phyloP scores from a whole-genome alignment of 2,888 invertebrate genomes.

The Prenolepis imparis region DNA sequence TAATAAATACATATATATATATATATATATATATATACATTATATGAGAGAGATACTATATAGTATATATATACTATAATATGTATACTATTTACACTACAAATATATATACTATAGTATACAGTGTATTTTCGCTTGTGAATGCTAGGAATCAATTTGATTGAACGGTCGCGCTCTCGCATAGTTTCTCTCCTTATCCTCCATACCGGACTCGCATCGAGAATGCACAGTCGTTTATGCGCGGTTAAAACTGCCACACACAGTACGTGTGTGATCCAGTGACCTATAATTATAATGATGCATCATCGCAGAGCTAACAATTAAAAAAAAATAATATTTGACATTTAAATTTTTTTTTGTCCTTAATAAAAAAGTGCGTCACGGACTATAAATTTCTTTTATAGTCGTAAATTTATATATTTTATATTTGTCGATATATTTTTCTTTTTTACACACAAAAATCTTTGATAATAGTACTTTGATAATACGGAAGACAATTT shows the following conservation, averaged over 20 bases:
- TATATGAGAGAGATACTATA: no score
- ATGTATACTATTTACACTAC: no score
- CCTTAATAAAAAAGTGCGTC: background rate
- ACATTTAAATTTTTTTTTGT: background rate
- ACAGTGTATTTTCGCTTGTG: background rate
- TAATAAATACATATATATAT: no score
- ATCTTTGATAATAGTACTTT: background rate
- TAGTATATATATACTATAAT: no score
- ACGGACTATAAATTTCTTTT: background rate
- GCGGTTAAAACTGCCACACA: conserved; percentile 51
- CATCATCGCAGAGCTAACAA: background rate
- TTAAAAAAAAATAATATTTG: background rate
- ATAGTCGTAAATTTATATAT: background rate
- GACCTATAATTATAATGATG: conserved; percentile 71
- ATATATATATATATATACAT: no score
- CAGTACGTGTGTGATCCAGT: conserved; percentile 79
- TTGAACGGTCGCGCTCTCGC: conserved; percentile 71
- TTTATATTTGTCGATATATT: background rate
- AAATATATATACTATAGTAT: no score
- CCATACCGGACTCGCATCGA: conserved; percentile 63
- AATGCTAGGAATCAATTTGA: conserved; percentile 67
- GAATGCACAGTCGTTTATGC: conserved; percentile 56
- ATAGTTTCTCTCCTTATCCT: conserved; percentile 80
- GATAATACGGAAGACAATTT: background rate
- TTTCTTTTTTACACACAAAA: background rate